Evolutionary conservation across 2,797 vertebrate species (phyloP).

Genomic region (Urocyon cinereoargenteus): DNA sequence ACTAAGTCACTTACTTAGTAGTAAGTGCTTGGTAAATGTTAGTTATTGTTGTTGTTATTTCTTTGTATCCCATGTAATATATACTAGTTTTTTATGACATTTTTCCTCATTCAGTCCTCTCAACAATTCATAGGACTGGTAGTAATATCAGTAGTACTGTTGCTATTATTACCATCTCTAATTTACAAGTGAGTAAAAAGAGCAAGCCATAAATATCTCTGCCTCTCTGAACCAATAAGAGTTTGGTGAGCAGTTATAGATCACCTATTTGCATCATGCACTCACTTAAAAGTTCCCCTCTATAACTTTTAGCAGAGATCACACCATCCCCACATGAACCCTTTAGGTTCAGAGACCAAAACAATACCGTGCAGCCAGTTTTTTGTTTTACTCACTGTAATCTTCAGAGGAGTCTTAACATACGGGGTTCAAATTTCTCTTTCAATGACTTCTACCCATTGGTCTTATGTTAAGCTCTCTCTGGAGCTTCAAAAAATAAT

Average conservation of each 20-base stretch:
- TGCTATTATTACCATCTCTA: background rate
- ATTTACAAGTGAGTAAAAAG: background rate
- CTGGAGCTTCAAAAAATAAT: background rate
- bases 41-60: background rate
- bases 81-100: background rate
- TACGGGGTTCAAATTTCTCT: background rate
- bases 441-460: background rate
- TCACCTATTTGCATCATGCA: background rate
- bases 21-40: background rate
- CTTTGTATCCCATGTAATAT: background rate
- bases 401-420: background rate
- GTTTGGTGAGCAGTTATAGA: background rate
- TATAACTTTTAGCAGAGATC: background rate
- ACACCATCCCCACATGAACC: background rate
- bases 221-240: background rate
- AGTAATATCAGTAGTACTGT: background rate
- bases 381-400: background rate
- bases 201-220: background rate
- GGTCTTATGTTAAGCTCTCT: background rate
- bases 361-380: background rate
- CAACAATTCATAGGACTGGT: background rate
- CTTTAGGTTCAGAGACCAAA: background rate
- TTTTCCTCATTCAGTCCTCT: background rate
- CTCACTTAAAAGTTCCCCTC: background rate
- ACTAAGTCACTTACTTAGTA: too few relatives aligned